A percentile compares a stretch with the other conserved stretches of the same genome.
These are phyloP conservation scores for Heliconius ismenius DNA, from an alignment of 2,888 invertebrate species.

Conservation along the genomic window DNA sequence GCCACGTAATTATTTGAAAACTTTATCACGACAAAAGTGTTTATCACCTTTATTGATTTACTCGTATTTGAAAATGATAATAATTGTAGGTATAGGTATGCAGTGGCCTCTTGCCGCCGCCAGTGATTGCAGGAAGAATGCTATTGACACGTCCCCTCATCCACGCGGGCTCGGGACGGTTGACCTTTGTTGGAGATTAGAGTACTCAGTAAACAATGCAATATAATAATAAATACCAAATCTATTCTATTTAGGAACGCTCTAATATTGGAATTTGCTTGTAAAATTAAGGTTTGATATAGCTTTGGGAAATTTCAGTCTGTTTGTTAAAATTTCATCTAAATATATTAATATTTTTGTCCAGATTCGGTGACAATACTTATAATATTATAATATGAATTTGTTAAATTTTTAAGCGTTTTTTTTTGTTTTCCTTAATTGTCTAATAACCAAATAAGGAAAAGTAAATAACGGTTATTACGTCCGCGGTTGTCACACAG, in stretches of 20 bases:
- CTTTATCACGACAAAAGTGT: neutral
- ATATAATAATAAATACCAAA: too few species aligned
- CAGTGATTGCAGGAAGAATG: conserved; percentile 40
- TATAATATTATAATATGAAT: too few species aligned
- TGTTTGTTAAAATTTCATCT: too few species aligned
- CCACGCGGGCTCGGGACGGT: conserved; percentile 1
- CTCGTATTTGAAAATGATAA: neutral
- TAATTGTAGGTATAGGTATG: too few species aligned
- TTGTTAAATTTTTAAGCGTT: too few species aligned
- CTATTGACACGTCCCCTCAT: conserved; percentile 38
- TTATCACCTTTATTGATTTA: conserved; percentile 8
- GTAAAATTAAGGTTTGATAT: too few species aligned
- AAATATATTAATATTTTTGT: too few species aligned
- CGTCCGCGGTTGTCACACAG: neutral
- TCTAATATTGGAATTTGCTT: too few species aligned
- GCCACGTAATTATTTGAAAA: conserved; percentile 7
- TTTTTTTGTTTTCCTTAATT: too few species aligned
- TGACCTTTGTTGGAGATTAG: conserved; percentile 16
- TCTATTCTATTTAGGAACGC: too few species aligned
- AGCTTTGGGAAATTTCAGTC: too few species aligned
- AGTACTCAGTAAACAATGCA: neutral
- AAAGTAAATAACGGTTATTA: conserved; percentile 1
- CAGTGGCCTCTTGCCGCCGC: neutral
- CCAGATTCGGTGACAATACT: too few species aligned
- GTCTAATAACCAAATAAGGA: neutral